Evolutionary conservation across 2,113 vertebrate species (phyloP), one percentile per base, ranked within the genome.

Genomic region (Vulpes ferrilata): DNA sequence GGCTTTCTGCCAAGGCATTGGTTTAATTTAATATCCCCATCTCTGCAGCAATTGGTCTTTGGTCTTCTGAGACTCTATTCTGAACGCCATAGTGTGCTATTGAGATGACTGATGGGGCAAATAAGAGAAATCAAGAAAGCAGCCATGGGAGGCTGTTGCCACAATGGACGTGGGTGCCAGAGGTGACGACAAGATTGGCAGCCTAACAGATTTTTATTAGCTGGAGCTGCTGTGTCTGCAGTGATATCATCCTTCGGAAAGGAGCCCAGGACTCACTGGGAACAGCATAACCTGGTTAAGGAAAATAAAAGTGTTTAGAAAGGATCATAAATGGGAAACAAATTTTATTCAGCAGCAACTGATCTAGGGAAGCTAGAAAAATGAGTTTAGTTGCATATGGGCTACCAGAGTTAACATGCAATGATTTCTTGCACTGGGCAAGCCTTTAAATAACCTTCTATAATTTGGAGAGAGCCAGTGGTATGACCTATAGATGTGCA

Each of bases 11-110:
- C 60, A 48, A 88, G 65, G 30, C 30, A 1, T 62, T 19, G 17
- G 78, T 86, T 96, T 93, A 55, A 96, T 89, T 93, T 87, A 89
- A 88, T 69, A 55, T 27, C 22, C 53, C 51, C 65, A 69, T 82
- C 51, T 94, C 78, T 85, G 43, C 38, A 57, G 48, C 78, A 69
- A 0, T 79, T 94, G 71, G 73, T 38, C 43, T 93, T 92, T 38
- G 90, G 81, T 48, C 76, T 79, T n/a, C 65, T 59, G 60, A 43
- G n/a, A 62, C 27, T 93, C 20, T 38, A 25, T 93, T 79, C 12
- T 53, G 17, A 90, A 87, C 9, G 22, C 69, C 48, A 5, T 15
- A 1, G 17, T 80, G 16, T 78, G 55, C 59, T 81, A 2, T 2
- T 67, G 65, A 87, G 87, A 48, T 97, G 93, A 82, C 3, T 10